These are phyloP conservation scores for Bagarius yarrelli DNA, from an alignment of 2,113 vertebrate species.

Conservation along the genomic window DNA sequence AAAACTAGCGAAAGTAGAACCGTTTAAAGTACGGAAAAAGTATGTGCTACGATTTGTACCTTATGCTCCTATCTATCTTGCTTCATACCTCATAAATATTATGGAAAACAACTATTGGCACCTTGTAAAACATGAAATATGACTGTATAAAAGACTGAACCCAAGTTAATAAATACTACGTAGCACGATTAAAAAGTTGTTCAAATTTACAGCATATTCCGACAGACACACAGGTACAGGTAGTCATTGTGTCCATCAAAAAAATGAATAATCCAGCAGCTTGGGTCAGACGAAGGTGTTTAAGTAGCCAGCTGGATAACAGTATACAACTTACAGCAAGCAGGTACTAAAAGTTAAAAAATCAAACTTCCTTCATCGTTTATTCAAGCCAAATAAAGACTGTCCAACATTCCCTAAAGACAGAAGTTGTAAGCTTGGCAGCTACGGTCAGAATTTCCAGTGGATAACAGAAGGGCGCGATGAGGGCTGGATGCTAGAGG, in stretches of 20 bases:
- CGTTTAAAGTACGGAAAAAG: not conserved
- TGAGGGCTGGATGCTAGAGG: not conserved
- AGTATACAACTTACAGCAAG: not conserved
- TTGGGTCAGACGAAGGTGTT: not conserved
- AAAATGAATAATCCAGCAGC: not conserved
- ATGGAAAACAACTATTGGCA: not conserved
- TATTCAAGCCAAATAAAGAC: not conserved
- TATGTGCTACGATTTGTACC: conserved; percentile 3
- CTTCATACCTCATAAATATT: not conserved
- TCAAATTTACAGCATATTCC: not conserved
- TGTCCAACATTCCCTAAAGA: not conserved
- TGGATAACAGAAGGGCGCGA: not conserved
- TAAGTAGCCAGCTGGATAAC: not conserved
- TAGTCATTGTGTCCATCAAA: not conserved
- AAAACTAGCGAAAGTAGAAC: not conserved
- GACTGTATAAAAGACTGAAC: not conserved
- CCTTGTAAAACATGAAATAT: not conserved
- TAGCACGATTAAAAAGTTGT: not conserved
- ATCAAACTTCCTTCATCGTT: not conserved
- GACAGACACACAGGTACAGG: not conserved
- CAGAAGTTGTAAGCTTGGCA: not conserved
- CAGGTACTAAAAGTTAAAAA: not conserved
- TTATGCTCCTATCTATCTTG: not conserved
- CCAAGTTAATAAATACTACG: not conserved
- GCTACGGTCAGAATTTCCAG: conserved; percentile 21